These are phyloP conservation scores for Crotalus viridis DNA, from an alignment of 2,113 vertebrate genomes.

Conservation along the genomic window DNA sequence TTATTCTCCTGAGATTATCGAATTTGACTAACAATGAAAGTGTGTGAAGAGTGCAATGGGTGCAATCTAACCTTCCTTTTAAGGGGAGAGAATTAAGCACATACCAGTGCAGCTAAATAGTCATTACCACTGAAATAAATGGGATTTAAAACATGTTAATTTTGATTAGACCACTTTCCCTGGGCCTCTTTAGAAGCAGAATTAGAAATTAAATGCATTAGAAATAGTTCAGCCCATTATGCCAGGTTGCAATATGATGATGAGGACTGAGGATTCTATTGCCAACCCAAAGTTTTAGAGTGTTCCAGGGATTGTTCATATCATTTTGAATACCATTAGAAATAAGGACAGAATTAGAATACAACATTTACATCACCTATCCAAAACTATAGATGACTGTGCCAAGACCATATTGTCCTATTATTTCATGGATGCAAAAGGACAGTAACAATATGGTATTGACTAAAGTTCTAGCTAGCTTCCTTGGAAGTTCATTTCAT, in stretches of 20 bases:
- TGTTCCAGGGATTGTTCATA: conserved; percentile 46
- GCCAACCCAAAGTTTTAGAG: conserved; percentile 59
- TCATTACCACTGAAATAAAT: not conserved
- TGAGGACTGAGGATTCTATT: conserved; percentile 29
- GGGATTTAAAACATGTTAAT: not conserved
- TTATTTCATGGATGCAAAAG: not conserved
- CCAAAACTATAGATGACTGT: not conserved
- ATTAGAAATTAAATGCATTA: conserved; percentile 30
- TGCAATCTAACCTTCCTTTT: not conserved
- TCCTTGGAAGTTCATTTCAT: not conserved
- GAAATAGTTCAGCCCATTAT: conserved; percentile 48
- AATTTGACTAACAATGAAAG: conserved; percentile 53
- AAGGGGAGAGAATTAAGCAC: not conserved
- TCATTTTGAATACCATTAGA: conserved; percentile 65
- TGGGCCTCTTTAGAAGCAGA: conserved; percentile 24
- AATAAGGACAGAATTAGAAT: conserved; percentile 41
- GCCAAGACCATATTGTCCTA: not conserved
- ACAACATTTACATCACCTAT: rapidly evolving
- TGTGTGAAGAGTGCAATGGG: conserved; percentile 34
- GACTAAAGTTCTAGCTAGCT: not conserved
- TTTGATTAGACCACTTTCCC: not conserved
- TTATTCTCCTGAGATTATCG: conserved; percentile 29
- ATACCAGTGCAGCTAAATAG: not conserved
- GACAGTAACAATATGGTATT: not conserved
- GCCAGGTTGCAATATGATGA: conserved; percentile 39